Percentiles rank a stretch among this genome's conserved stretches.
Conservation (phyloP, 2,797 vertebrate genomes). For the Iguana delicatissima region DNA sequence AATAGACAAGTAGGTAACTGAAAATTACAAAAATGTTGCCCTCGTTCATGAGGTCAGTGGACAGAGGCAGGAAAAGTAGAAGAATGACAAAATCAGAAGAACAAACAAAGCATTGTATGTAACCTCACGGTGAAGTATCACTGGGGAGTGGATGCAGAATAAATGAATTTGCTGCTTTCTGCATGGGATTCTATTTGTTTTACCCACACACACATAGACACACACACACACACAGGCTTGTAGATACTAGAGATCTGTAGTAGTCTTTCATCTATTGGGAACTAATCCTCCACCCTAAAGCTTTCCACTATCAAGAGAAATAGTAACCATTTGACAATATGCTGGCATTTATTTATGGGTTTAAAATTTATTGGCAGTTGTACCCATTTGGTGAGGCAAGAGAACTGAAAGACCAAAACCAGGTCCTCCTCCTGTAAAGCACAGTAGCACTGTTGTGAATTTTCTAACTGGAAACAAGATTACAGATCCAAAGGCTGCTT, state of each 20-base stretch:
- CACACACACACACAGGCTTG: not conserved
- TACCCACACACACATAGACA: not conserved
- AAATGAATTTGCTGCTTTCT: not conserved
- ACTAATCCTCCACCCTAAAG: not conserved
- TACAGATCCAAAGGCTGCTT: not conserved
- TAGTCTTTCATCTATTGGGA: not conserved
- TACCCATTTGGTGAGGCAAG: not conserved
- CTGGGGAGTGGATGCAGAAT: not conserved
- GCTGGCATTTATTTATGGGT: not conserved
- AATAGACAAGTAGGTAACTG: constrained; percentile 11
- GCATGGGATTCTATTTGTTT: not conserved
- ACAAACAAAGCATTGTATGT: not conserved
- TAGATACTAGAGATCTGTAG: not conserved
- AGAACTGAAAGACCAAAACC: not conserved
- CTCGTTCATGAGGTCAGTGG: not conserved
- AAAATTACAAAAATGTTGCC: not conserved
- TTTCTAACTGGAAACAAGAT: not conserved
- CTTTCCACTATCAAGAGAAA: not conserved
- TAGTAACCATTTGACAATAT: not conserved
- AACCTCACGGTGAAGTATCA: not conserved
- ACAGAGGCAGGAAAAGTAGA: not conserved
- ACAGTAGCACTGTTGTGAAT: not conserved
- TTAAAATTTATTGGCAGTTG: not conserved
- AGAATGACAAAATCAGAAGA: too few relatives aligned
- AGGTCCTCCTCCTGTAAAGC: not conserved